phyloP scores from a whole-genome alignment of 2,797 vertebrate genomes.

The Hafferia zeledoni region DNA sequence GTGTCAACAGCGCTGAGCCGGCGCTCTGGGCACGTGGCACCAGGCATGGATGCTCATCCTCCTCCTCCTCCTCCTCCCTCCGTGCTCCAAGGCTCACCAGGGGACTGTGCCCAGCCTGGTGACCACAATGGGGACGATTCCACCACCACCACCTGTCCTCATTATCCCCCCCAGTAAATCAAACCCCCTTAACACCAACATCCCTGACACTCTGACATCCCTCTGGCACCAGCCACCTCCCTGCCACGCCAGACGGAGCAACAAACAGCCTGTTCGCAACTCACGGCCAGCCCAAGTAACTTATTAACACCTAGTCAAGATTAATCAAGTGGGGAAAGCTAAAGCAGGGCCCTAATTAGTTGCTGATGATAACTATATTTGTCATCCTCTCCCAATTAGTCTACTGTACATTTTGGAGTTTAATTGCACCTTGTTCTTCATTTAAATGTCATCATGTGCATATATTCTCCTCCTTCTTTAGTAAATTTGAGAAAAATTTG shows the following conservation, averaged over 20 bases:
- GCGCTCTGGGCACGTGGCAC: not conserved
- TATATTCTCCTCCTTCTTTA: conserved; percentile 72
- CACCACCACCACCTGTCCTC: fast-evolving
- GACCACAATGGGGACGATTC: fast-evolving
- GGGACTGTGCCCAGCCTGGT: not conserved
- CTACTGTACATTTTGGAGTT: conserved; percentile 78
- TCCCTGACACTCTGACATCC: fast-evolving
- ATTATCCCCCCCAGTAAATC: not conserved
- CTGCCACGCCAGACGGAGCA: not conserved
- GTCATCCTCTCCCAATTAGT: conserved; percentile 83
- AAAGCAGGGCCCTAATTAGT: conserved; percentile 81
- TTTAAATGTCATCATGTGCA: conserved; percentile 76
- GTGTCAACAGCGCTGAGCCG: not conserved
- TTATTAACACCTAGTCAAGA: conserved; percentile 78
- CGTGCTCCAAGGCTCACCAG: fast-evolving
- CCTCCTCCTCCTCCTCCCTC: not conserved
- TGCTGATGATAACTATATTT: conserved; percentile 83
- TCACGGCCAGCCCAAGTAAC: conserved; percentile 51
- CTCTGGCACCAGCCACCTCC: not conserved
- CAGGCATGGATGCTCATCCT: not conserved
- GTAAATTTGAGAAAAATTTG: conserved; percentile 79
- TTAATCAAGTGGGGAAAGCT: conserved; percentile 79
- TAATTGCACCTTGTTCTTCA: conserved; percentile 83
- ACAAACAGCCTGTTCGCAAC: conserved; percentile 19
- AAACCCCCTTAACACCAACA: fast-evolving